Conservation (phyloP, 2,113 vertebrate genomes). For the Cynoglossus semilaevis region DNA sequence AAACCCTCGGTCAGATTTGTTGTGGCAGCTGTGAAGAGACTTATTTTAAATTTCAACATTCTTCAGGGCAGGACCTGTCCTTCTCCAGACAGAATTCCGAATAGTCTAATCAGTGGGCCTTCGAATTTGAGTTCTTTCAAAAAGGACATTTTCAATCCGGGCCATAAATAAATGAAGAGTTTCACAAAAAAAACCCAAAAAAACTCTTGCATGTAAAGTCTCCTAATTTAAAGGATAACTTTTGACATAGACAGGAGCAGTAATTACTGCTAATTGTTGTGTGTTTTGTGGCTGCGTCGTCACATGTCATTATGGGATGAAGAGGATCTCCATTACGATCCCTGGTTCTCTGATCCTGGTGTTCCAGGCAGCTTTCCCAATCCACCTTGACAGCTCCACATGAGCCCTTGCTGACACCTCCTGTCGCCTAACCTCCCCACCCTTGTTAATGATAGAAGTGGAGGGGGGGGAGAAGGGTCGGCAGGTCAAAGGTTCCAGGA, state of each 20-base stretch:
- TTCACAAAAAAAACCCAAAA: no score
- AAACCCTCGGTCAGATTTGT: neutral
- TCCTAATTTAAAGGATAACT: no score
- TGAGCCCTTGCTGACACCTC: conserved; percentile 21
- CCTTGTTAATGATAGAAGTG: conserved; percentile 5
- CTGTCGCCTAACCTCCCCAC: conserved; percentile 24
- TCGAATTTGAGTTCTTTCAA: no score
- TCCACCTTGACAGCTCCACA: conserved; percentile 22
- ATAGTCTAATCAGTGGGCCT: no score
- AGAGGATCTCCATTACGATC: neutral
- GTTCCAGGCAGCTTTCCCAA: neutral
- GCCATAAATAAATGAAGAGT: no score
- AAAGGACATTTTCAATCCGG: no score
- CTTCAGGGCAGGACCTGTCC: neutral
- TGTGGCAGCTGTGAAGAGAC: neutral
- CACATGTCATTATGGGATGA: no score
- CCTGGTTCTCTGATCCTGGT: neutral
- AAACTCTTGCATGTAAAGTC: no score
- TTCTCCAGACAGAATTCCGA: neutral
- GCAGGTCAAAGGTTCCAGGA: conserved; percentile 26
- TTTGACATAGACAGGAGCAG: no score
- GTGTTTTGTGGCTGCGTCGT: neutral
- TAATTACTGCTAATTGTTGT: neutral
- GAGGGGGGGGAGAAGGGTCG: no score
- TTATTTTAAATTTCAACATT: neutral